Percentiles rank a stretch among this genome's conserved stretches.
phyloP scores from a whole-genome alignment of 2,113 vertebrate genomes.

The Spea bombifrons region DNA sequence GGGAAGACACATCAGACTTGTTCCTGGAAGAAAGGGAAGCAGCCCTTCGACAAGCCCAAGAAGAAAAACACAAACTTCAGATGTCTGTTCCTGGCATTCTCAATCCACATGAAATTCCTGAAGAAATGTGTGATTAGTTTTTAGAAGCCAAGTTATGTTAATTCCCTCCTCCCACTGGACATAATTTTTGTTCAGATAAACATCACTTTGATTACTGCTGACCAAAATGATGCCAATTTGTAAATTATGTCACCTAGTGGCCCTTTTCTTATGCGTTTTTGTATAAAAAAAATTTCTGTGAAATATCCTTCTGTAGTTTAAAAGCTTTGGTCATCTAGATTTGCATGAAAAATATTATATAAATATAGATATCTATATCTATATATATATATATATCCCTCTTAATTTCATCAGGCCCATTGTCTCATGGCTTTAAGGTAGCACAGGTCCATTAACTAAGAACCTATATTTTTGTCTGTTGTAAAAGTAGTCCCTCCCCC shows the following conservation, averaged over 20 bases:
- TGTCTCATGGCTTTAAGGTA: constrained; percentile 69
- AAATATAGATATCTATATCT: constrained; percentile 49
- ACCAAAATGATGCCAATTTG: constrained; percentile 97
- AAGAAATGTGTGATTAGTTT: constrained; percentile 95
- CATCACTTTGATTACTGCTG: constrained; percentile 86
- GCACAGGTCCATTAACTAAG: constrained; percentile 63
- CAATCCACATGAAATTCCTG: constrained; percentile 96
- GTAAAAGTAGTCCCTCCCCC: constrained; percentile 67
- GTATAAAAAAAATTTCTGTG: constrained; percentile 88
- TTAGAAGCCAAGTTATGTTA: constrained; percentile 64
- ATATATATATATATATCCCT: constrained; percentile 29
- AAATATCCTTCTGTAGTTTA: constrained; percentile 83
- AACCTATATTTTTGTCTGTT: constrained; percentile 70
- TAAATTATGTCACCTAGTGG: constrained; percentile 95
- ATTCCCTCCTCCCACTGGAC: constrained; percentile 59
- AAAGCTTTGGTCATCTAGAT: constrained; percentile 80
- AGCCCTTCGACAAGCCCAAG: constrained; percentile 89
- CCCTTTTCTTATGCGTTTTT: constrained; percentile 92
- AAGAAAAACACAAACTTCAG: constrained; percentile 96
- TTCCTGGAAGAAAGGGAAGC: constrained; percentile 94
- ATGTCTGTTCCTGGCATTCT: constrained; percentile 96
- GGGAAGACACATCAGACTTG: constrained; percentile 91
- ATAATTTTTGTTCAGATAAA: constrained; percentile 68
- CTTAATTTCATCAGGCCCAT: constrained; percentile 75
- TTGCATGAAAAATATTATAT: constrained; percentile 84